Conservation (phyloP, 64 coral and sea anemone genomes). For the Catalaphyllia jardinei region DNA sequence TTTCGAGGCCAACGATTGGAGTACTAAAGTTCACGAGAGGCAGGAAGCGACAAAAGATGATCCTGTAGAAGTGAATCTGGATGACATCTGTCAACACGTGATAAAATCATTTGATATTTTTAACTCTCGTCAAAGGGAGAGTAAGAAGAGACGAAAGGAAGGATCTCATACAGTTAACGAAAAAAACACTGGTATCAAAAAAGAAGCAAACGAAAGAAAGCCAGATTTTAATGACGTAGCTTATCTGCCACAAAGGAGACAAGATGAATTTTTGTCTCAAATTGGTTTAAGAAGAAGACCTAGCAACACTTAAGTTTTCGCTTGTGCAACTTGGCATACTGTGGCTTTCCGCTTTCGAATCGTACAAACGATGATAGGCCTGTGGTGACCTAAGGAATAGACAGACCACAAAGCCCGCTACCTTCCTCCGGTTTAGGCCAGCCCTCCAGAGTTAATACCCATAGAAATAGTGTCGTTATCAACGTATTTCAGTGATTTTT, state of each 20-base stretch:
- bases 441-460: no score
- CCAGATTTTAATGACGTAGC: no score
- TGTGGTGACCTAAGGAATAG: no score
- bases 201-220: background rate
- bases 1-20: background rate
- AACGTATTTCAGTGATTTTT: no score
- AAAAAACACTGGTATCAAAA: background rate
- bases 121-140: background rate
- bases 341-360: background rate
- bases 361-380: no score
- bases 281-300: slow-evolving; percentile 11
- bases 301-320: background rate
- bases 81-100: slow-evolving; percentile 37
- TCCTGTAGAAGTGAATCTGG: background rate
- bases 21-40: background rate
- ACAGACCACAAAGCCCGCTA: no score
- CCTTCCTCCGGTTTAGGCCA: no score
- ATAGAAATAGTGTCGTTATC: no score
- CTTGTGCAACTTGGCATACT: background rate
- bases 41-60: background rate
- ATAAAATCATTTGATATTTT: slow-evolving; percentile 37
- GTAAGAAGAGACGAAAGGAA: background rate
- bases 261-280: slow-evolving; percentile 26
- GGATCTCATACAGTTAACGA: background rate
- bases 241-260: background rate